phyloP scores from a whole-genome alignment of 2,797 vertebrate species.

The Neoniphon sammara region DNA sequence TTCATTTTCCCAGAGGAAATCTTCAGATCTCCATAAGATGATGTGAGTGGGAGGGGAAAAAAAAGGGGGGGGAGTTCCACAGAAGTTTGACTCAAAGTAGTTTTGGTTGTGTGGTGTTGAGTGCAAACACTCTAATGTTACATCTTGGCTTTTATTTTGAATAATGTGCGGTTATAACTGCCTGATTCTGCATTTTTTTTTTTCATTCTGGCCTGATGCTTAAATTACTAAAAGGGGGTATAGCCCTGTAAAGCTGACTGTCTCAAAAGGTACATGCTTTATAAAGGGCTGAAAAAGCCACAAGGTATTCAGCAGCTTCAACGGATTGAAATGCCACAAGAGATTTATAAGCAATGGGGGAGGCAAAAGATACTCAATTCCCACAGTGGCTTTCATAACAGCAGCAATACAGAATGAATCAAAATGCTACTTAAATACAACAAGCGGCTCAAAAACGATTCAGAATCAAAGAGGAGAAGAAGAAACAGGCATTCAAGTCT shows the following conservation, averaged over 20 bases:
- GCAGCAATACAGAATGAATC: background rate
- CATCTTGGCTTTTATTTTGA: slow-evolving; percentile 14
- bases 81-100: slow-evolving; percentile 19
- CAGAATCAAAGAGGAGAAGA: background rate
- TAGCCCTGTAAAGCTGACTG: background rate
- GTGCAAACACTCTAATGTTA: background rate
- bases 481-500: background rate
- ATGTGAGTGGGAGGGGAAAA: background rate
- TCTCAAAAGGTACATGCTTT: slow-evolving; percentile 7
- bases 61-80: slow-evolving; percentile 14
- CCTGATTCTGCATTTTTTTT: background rate
- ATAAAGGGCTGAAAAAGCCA: slow-evolving; percentile 31
- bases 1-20: slow-evolving; percentile 22
- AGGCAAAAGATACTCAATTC: background rate
- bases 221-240: slow-evolving; percentile 11
- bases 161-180: background rate
- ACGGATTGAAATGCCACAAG: slow-evolving; percentile 20
- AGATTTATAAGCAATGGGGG: slow-evolving; percentile 22
- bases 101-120: background rate
- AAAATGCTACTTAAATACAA: background rate
- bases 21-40: background rate
- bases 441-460: background rate
- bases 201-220: background rate
- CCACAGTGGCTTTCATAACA: background rate
- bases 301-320: slow-evolving; percentile 14